phyloP scores from a whole-genome alignment of 1,140 invertebrate species.

The Sycophila sp. region DNA sequence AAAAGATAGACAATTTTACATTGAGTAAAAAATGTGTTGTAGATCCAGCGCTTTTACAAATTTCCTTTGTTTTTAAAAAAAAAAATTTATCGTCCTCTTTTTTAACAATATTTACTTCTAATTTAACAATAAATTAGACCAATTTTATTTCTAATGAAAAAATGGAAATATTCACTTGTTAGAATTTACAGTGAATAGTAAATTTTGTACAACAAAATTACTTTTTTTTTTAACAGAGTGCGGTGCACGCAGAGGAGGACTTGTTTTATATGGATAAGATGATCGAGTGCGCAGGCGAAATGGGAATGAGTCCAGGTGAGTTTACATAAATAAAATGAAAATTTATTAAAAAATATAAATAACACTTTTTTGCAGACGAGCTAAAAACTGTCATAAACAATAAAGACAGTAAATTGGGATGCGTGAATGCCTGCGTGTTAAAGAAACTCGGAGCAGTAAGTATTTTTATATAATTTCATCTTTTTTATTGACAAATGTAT shows the following conservation, averaged over 20 bases:
- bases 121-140: no score
- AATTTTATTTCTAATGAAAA: no score
- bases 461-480: no score
- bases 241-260: background rate
- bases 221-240: background rate
- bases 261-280: background rate
- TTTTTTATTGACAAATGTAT: no score
- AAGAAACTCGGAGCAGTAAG: slow-evolving; percentile 9
- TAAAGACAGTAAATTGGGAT: background rate
- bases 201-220: background rate
- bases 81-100: background rate
- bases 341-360: background rate
- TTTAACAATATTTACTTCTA: no score
- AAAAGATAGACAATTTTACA: no score
- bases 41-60: no score
- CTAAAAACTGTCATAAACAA: background rate
- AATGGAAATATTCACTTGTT: no score
- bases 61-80: background rate
- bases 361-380: background rate
- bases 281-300: background rate
- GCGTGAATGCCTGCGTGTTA: background rate
- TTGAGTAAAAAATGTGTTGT: no score
- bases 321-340: background rate
- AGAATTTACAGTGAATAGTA: no score
- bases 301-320: background rate